phyloP scores from a whole-genome alignment of 2,888 invertebrate genomes.

The Epirrita christyi region DNA sequence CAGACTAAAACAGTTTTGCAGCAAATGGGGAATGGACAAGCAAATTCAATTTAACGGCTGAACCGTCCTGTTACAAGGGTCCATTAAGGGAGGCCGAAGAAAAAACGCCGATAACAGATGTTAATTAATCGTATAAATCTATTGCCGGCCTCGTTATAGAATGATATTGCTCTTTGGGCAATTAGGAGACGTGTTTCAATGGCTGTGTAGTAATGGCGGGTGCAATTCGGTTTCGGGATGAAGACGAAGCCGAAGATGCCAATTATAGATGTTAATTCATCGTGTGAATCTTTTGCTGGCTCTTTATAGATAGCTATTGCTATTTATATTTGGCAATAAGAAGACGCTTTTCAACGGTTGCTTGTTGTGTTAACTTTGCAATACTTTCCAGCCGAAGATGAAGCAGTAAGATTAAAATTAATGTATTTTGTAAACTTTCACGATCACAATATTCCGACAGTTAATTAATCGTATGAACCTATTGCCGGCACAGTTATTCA shows the following conservation, averaged over 20 bases:
- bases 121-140: conserved; percentile 78
- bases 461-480: conserved; percentile 73
- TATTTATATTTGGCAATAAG: too few species aligned
- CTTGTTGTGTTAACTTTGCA: too few species aligned
- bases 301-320: too few species aligned
- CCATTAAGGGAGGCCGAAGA: conserved; percentile 70
- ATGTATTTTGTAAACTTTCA: too few species aligned
- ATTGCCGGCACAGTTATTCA: conserved; percentile 41
- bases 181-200: conserved; percentile 39
- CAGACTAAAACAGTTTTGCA: conserved; percentile 36
- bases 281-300: too few species aligned
- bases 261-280: too few species aligned
- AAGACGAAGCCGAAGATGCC: conserved; percentile 3
- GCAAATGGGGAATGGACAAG: conserved; percentile 46
- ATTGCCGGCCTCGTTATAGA: conserved; percentile 42
- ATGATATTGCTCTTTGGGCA: conserved; percentile 42
- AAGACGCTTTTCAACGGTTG: too few species aligned
- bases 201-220: conserved; percentile 10
- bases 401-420: too few species aligned
- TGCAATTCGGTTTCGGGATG: not conserved
- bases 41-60: conserved; percentile 74
- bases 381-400: too few species aligned
- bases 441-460: too few species aligned
- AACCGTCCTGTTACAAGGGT: conserved; percentile 59
- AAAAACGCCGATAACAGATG: conserved; percentile 76